These are phyloP conservation scores for Dasysyrphus albostriatus DNA, from an alignment of 2,888 invertebrate genomes.

Conservation along the genomic window DNA sequence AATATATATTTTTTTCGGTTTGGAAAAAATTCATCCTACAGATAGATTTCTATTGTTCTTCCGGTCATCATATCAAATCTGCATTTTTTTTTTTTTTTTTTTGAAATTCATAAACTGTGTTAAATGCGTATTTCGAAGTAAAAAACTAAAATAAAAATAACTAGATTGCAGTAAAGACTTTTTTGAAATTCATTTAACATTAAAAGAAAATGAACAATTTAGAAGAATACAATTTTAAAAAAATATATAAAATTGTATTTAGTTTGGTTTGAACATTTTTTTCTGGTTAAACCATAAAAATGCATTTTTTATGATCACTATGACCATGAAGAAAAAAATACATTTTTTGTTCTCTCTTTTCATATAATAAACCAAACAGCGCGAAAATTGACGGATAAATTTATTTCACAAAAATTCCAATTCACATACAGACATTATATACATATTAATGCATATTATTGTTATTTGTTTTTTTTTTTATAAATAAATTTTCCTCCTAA, in stretches of 20 bases:
- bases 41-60: constrained; percentile 44
- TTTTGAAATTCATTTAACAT: background rate
- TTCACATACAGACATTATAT: background rate
- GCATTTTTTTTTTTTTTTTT: constrained; percentile 34
- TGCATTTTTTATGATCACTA: constrained; percentile 52
- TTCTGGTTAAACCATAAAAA: constrained; percentile 49
- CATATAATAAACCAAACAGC: constrained; percentile 28
- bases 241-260: background rate
- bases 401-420: constrained; percentile 7
- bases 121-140: constrained; percentile 16
- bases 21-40: background rate
- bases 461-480: background rate
- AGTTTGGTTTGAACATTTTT: background rate
- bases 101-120: background rate
- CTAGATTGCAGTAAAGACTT: constrained; percentile 36
- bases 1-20: constrained; percentile 21
- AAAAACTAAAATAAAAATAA: constrained; percentile 3
- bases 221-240: background rate
- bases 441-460: background rate
- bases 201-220: background rate
- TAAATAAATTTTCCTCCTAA: background rate
- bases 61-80: constrained; percentile 42
- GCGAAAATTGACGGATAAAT: constrained; percentile 6
- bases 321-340: constrained; percentile 44
- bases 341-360: constrained; percentile 4